Base-by-base conservation (phyloP, 1,140 invertebrate species). In the Cydia pomonella region DNA sequence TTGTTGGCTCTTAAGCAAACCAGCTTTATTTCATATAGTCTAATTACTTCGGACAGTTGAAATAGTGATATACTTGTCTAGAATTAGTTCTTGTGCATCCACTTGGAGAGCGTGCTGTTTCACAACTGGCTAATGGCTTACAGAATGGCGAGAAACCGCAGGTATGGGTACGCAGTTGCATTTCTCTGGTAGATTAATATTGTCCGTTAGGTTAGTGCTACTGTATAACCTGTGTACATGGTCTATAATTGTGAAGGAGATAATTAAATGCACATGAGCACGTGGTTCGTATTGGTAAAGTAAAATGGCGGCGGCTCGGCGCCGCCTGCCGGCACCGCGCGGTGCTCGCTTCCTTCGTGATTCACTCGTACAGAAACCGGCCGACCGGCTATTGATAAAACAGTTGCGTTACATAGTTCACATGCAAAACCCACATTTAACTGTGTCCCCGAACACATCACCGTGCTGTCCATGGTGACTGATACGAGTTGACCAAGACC, bases 301-400 rank as follows among this genome's bases (percentile, higher is more conserved):
- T 85, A 92, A 92, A 87, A 92, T 92, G 90, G 90, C 90, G 87
- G 85, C 88, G 88, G 79, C 78, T 79, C 79, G 90, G 90, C 88
- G 87, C 84, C 88, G 88, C 79, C 80, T 79, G 79, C 78, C 77
- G 77, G 72, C 78, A 27, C 3, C 80, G 81, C 74, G 73, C 72
- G 62, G 41, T 41, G 47, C 76, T 50, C 66, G 76, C 74, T 82
- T 72, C 63, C 25, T 73, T 76, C 75, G 74, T 83, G 82, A 83
- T 80, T 83, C 80, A 81, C 72, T 78, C 73, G 66, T 66, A 75
- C 63, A 73, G 76, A 75, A 79, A 75, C 75, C 63, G 77, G 72
- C 77, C 63, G 74, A 72, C 64, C n/a, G 47, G 47, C 64, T 74
- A 76, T 64, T 76, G 75, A 73, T 73, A 76, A 73, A 44, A 64